A percentile compares a stretch with the other conserved stretches of the same genome.
These are phyloP conservation scores for Dasyurus viverrinus DNA, from an alignment of 2,113 vertebrate species.

Conservation along the genomic window DNA sequence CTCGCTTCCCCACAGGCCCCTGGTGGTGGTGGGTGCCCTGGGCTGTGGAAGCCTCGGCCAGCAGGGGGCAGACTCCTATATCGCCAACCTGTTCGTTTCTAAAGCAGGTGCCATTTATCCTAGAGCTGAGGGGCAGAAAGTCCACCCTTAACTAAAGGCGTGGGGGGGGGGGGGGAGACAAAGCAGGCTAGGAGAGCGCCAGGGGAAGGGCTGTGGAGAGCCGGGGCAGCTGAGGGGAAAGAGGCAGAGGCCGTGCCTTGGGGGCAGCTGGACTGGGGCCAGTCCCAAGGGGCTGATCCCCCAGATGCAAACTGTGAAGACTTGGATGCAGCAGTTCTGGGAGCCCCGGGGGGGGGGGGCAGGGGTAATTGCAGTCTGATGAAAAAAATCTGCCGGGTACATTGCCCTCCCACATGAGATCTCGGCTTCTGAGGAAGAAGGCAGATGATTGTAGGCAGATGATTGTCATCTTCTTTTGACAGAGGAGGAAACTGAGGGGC, in stretches of 20 bases:
- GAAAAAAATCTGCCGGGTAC: too few species aligned
- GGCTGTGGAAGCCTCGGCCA: slow-evolving; percentile 58
- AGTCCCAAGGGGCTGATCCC: neutral
- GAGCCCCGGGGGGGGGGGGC: too few species aligned
- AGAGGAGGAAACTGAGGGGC: neutral
- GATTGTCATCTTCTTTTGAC: neutral
- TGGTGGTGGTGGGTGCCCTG: slow-evolving; percentile 26
- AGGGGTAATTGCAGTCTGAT: too few species aligned
- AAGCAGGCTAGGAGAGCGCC: neutral
- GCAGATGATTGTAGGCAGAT: accelerated
- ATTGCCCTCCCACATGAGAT: neutral
- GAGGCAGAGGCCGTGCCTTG: neutral
- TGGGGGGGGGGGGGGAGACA: neutral
- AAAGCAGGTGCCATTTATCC: neutral
- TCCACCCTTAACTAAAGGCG: neutral
- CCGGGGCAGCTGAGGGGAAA: slow-evolving; percentile 35
- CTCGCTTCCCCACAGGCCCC: slow-evolving; percentile 22
- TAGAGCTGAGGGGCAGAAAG: neutral
- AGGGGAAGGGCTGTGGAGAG: slow-evolving; percentile 42
- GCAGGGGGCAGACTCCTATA: slow-evolving; percentile 42
- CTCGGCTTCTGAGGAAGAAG: neutral
- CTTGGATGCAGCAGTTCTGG: neutral
- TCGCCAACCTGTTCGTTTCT: neutral
- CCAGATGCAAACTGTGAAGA: too few species aligned
- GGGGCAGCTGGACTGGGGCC: neutral